phyloP scores from a whole-genome alignment of 2,888 invertebrate species.

The Pantelozetes paolii region DNA sequence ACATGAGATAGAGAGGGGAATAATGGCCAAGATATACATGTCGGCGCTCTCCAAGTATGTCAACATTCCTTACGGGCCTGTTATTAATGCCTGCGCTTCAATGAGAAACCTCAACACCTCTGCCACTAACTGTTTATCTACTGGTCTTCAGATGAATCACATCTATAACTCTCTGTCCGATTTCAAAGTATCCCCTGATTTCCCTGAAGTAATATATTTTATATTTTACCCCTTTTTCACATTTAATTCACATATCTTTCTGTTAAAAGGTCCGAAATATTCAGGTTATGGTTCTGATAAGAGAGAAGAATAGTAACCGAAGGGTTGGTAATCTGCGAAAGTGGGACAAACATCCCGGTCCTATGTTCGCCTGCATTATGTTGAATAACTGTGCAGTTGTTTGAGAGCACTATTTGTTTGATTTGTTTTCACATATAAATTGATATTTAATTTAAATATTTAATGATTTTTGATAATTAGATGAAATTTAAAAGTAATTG shows the following conservation, averaged over 20 bases:
- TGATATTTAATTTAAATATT: no score
- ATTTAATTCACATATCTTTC: neutral
- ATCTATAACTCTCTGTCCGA: neutral
- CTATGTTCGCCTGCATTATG: neutral
- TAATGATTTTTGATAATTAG: no score
- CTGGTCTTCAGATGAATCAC: neutral
- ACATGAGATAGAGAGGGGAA: neutral
- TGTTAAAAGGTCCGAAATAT: neutral
- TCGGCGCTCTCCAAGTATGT: neutral
- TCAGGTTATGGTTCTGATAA: neutral
- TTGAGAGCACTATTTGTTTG: neutral
- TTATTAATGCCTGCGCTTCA: neutral
- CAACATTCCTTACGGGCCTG: slow-evolving; percentile 2
- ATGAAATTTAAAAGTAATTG: no score
- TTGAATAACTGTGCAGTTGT: slow-evolving; percentile 3
- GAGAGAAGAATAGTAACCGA: neutral
- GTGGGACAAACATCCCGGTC: slow-evolving; percentile 27
- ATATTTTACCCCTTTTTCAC: neutral
- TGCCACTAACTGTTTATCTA: neutral
- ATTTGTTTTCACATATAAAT: no score
- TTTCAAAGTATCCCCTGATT: neutral
- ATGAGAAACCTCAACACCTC: slow-evolving; percentile 4
- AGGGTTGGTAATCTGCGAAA: slow-evolving; percentile 6
- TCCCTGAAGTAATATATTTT: slow-evolving; percentile 13
- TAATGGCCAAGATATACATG: slow-evolving; percentile 25